Percentiles rank a stretch among this genome's conserved stretches.
Conservation (phyloP, 2,888 invertebrate species). For the Thalpophila matura region DNA sequence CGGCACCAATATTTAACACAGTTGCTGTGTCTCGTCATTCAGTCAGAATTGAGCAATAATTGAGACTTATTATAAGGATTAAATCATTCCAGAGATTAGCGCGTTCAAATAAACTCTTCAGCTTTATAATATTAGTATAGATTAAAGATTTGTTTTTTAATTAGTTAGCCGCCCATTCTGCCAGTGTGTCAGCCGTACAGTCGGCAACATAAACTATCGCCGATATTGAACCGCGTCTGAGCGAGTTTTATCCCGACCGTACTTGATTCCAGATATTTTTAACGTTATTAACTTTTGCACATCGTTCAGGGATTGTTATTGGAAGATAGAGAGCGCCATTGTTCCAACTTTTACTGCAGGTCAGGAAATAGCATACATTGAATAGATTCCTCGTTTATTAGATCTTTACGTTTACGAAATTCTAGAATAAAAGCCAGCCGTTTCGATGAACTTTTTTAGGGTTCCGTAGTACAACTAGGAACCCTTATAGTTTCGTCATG, state of each 20-base stretch:
- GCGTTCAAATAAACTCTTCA: too few species aligned
- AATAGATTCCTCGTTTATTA: background rate
- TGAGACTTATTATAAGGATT: too few species aligned
- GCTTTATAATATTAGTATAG: too few species aligned
- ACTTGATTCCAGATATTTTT: conserved; percentile 57
- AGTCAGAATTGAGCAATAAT: too few species aligned
- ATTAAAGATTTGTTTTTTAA: too few species aligned
- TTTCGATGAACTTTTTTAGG: background rate
- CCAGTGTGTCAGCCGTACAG: conserved; percentile 27
- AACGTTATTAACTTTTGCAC: conserved; percentile 62
- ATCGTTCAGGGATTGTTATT: conserved; percentile 53
- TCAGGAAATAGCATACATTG: background rate
- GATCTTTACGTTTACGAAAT: background rate
- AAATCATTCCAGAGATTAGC: too few species aligned
- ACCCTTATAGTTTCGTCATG: too few species aligned
- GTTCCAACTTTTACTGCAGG: conserved; percentile 18
- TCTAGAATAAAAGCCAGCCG: background rate
- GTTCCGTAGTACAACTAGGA: too few species aligned
- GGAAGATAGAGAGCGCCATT: conserved; percentile 26
- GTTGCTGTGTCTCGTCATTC: too few species aligned
- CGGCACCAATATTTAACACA: too few species aligned
- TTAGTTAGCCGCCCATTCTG: background rate
- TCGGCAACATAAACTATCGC: conserved; percentile 49
- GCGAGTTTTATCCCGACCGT: conserved; percentile 35
- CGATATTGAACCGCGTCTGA: conserved; percentile 51